Evolutionary conservation across 1,140 invertebrate species (phyloP).

Genomic region (Nephila pilipes): DNA sequence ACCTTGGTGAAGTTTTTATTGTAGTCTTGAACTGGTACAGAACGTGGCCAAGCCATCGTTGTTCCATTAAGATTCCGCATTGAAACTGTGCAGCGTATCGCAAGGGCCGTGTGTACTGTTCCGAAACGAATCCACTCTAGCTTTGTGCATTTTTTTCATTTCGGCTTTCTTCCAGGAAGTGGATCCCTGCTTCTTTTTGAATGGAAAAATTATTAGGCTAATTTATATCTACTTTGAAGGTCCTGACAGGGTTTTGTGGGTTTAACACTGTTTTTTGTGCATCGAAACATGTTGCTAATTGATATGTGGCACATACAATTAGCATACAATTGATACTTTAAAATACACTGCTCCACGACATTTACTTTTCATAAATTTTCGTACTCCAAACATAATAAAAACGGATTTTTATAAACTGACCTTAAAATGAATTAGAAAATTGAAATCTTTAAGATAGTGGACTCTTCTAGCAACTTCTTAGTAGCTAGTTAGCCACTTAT

Average conservation of each 20-base stretch:
- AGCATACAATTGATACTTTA: too few relatives aligned
- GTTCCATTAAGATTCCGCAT: background rate
- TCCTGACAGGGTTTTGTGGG: background rate
- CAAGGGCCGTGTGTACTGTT: background rate
- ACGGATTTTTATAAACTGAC: too few relatives aligned
- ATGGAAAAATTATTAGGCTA: background rate
- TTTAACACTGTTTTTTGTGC: background rate
- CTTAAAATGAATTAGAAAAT: too few relatives aligned
- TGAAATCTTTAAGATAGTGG: too few relatives aligned
- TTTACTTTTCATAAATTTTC: too few relatives aligned
- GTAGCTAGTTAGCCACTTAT: too few relatives aligned
- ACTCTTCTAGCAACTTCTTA: too few relatives aligned
- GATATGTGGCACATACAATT: too few relatives aligned
- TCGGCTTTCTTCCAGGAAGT: background rate
- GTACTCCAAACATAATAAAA: too few relatives aligned
- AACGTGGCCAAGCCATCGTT: background rate
- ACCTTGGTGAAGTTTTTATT: slow-evolving; percentile 5
- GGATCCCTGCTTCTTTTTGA: background rate
- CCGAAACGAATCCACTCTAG: background rate
- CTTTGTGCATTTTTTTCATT: background rate
- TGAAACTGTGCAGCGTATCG: slow-evolving; percentile 10
- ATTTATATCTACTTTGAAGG: background rate
- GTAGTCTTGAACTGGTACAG: slow-evolving; percentile 4
- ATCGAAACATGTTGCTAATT: too few relatives aligned
- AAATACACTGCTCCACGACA: too few relatives aligned